Conservation (phyloP, 53 echinoderm and acorn worm species). For the Apostichopus leukothele region DNA sequence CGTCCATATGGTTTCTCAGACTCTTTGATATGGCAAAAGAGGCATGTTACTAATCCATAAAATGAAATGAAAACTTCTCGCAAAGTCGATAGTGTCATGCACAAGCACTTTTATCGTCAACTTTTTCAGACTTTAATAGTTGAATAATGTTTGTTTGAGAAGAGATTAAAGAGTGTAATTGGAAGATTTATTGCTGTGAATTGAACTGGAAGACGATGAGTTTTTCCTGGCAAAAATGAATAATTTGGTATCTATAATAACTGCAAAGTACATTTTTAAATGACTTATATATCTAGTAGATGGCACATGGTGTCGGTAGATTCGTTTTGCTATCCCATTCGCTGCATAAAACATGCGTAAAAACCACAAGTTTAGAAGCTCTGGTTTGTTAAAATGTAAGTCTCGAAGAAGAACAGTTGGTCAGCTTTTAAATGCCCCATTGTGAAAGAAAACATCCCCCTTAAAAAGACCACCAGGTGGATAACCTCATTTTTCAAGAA, state of each 20-base stretch:
- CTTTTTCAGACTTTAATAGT: not conserved
- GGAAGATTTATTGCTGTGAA: not conserved
- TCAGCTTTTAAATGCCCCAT: conserved; percentile 21
- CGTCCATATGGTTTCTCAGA: not conserved
- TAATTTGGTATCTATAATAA: not conserved
- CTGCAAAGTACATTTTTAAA: not conserved
- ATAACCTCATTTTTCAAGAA: conserved; percentile 15
- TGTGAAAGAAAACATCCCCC: conserved; percentile 20
- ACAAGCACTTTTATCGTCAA: not conserved
- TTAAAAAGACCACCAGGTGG: conserved; percentile 26
- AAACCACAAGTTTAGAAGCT: not conserved
- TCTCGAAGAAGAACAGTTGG: not conserved
- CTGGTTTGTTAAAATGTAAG: not conserved
- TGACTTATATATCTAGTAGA: too few species aligned
- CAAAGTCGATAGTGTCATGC: not conserved
- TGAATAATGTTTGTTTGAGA: conserved; percentile 27
- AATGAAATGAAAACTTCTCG: not conserved
- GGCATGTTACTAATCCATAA: not conserved
- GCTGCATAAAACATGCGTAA: not conserved
- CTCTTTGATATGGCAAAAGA: not conserved
- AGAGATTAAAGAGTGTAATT: not conserved
- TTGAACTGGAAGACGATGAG: not conserved
- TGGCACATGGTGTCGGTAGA: not conserved
- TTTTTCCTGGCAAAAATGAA: not conserved
- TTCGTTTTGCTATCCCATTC: not conserved